These are phyloP conservation scores for Pecten maximus DNA, from an alignment of 2,888 invertebrate species.

Conservation along the genomic window DNA sequence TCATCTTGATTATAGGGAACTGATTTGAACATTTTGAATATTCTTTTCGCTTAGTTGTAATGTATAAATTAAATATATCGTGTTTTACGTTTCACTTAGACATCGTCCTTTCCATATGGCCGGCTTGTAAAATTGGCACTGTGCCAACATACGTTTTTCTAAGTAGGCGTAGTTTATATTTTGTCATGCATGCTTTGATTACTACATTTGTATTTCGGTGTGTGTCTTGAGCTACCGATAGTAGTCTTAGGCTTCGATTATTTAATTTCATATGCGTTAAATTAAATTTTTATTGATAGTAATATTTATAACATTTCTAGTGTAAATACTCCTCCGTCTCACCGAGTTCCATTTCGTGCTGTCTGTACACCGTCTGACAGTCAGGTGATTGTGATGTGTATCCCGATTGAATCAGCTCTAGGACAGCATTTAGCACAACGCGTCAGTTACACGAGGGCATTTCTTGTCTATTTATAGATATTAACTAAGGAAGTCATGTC, in stretches of 20 bases:
- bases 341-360: neutral
- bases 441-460: neutral
- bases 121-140: neutral
- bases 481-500: neutral
- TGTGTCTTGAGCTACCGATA: no score
- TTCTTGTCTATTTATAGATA: neutral
- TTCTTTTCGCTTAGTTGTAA: neutral
- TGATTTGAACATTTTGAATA: neutral
- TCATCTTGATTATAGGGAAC: neutral
- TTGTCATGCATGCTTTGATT: conserved; percentile 14
- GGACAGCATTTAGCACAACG: neutral
- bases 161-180: conserved; percentile 26
- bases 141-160: neutral
- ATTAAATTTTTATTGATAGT: no score
- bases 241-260: no score
- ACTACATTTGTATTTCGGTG: no score
- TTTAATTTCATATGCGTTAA: no score
- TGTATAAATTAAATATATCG: neutral
- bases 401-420: neutral
- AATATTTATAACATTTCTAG: neutral
- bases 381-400: conserved; percentile 13
- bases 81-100: neutral
- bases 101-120: neutral
- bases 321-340: neutral
- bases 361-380: neutral